These are phyloP conservation scores for Oenanthe oenanthe DNA, from an alignment of 2,113 vertebrate species.

Conservation along the genomic window DNA sequence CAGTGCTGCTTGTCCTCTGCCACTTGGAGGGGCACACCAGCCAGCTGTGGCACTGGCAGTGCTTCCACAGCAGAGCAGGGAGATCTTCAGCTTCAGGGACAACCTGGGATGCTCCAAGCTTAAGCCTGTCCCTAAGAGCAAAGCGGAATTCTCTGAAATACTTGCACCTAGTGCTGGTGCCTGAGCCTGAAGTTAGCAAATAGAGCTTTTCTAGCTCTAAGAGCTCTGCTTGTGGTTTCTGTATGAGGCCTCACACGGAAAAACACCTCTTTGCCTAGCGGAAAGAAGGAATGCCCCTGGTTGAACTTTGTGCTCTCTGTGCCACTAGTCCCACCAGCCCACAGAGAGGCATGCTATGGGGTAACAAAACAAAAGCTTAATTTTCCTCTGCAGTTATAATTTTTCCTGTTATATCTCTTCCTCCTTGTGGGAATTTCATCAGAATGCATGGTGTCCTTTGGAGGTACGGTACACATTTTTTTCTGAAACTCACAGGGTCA, in stretches of 20 bases:
- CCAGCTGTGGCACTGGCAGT: accelerated
- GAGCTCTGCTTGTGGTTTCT: not conserved
- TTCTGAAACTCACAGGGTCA: slow-evolving; percentile 20
- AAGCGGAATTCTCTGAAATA: not conserved
- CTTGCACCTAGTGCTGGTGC: not conserved
- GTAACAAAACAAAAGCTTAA: not conserved
- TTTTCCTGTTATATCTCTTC: not conserved
- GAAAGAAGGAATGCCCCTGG: not conserved
- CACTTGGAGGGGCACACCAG: not conserved
- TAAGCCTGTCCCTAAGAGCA: not conserved
- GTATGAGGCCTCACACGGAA: not conserved
- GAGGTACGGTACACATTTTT: not conserved
- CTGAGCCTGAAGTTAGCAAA: not conserved
- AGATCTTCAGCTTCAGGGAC: not conserved
- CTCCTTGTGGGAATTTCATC: not conserved
- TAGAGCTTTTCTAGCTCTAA: not conserved
- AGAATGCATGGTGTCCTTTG: not conserved
- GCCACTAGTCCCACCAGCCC: not conserved
- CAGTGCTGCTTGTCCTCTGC: not conserved
- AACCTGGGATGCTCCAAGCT: not conserved
- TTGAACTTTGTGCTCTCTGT: not conserved
- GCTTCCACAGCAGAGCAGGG: not conserved
- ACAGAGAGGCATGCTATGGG: not conserved
- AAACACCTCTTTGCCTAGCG: not conserved
- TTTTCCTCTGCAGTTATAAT: not conserved